Base-by-base conservation (phyloP, 2,113 vertebrate species). In the Nansenia antarctica region DNA sequence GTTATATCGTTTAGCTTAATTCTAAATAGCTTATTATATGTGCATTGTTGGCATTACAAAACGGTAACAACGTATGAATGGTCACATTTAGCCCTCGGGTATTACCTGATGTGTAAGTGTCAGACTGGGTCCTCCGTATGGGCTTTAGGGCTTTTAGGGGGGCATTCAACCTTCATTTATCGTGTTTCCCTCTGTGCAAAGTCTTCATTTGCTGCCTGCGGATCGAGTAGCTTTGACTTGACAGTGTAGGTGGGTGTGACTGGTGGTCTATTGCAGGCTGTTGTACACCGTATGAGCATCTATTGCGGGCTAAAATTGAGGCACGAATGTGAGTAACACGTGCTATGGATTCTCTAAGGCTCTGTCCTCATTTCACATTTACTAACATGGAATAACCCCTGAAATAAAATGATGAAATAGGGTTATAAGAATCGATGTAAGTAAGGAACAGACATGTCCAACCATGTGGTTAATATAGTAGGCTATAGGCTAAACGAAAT, bases 261-360 rank as follows among this genome's bases (percentile, higher is more conserved):
- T 14, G 9, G 32, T 54, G 8, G 58, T 34, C 18, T 12, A 9
- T 47, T 47, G 55, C 26, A 31, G 15, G 29, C 55, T 58, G 18
- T 27, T 30, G 14, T n/a, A 58, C 15, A 12, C 27, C 8, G 12
- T 12, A 24, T 15, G 2, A 24, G n/a, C 20, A 24, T 53, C 49
- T 24, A 53, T 24, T 53, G 49, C 42, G 26, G 26, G 53, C 26
- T 55, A 26, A 55, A 11, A 11, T 14, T 1, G 9, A 29, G 26
- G 12, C 29, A 6, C 26, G 72, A 49, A 73, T 74, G 80, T 27
- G 45, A 68, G 58, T 69, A 61, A 62, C 6, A 11, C 29, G 65
- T 5, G 1, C 52, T 0, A 24, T 9, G 75, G 11, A 74, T 18
- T 55, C 65, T 67, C 32, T 8, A 9, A 52, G 66, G 57, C 53